These are phyloP conservation scores for Dinomys branickii DNA, from an alignment of 2,113 vertebrate species.

Conservation along the genomic window DNA sequence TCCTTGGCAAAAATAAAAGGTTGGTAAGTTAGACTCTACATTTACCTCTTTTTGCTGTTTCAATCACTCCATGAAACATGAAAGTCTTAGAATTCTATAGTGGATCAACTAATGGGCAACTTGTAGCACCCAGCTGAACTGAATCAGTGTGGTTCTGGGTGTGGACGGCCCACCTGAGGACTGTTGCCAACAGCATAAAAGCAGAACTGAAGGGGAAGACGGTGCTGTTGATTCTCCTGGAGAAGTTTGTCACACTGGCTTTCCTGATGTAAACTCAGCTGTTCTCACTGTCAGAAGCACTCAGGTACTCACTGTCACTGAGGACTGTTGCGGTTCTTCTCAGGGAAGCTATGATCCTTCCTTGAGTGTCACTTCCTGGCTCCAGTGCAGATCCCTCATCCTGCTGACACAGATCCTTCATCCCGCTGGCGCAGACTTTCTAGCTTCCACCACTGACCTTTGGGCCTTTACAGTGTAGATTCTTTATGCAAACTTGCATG, in stretches of 20 bases:
- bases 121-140: background rate
- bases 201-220: background rate
- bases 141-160: background rate
- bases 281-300: background rate
- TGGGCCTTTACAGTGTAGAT: background rate
- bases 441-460: background rate
- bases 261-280: background rate
- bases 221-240: background rate
- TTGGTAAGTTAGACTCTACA: background rate
- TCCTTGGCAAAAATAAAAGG: conserved; percentile 34
- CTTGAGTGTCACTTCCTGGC: background rate
- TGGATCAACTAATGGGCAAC: background rate
- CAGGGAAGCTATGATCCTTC: background rate
- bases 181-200: background rate
- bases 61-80: background rate
- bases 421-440: background rate
- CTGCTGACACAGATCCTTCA: background rate
- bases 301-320: background rate
- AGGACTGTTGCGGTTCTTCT: background rate
- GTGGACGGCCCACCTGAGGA: background rate
- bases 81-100: background rate
- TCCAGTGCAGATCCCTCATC: background rate
- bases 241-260: background rate
- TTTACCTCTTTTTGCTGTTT: conserved; percentile 23
- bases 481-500: background rate